phyloP scores from a whole-genome alignment of 2,888 invertebrate species.

The Volucella bombylans region DNA sequence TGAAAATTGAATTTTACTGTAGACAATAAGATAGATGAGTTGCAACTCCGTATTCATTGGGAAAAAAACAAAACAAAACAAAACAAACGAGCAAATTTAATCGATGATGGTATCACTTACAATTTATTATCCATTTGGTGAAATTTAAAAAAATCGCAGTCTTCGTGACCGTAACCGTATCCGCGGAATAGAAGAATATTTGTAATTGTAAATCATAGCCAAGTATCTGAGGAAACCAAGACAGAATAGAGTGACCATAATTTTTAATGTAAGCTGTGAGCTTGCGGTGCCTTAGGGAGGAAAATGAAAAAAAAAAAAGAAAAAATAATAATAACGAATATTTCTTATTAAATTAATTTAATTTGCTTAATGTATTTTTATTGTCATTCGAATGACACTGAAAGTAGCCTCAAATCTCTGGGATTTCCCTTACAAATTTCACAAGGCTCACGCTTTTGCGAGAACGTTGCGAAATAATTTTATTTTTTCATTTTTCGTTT shows the following conservation, averaged over 20 bases:
- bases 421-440: constrained; percentile 10
- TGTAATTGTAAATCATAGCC: constrained; percentile 14
- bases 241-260: constrained; percentile 29
- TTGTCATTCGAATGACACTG: constrained; percentile 24
- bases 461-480: too few relatives aligned
- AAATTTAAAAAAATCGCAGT: neutral
- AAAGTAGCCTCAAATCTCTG: constrained; percentile 22
- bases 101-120: neutral
- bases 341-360: constrained; percentile 49
- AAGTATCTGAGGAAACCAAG: neutral
- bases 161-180: neutral
- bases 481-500: neutral
- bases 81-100: constrained; percentile 1
- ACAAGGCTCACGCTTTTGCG: too few relatives aligned
- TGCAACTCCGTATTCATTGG: constrained; percentile 63
- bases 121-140: constrained; percentile 1
- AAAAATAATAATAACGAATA: too few relatives aligned
- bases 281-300: constrained; percentile 11
- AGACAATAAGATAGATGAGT: constrained; percentile 69
- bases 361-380: constrained; percentile 52
- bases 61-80: too few relatives aligned
- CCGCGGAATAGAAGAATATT: neutral
- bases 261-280: constrained; percentile 18
- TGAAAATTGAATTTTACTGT: constrained; percentile 37
- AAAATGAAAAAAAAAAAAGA: neutral